Percentiles rank a stretch among this genome's conserved stretches.
Conservation (phyloP, 2,888 invertebrate genomes). For the Hydrotaea cyrtoneurina region DNA sequence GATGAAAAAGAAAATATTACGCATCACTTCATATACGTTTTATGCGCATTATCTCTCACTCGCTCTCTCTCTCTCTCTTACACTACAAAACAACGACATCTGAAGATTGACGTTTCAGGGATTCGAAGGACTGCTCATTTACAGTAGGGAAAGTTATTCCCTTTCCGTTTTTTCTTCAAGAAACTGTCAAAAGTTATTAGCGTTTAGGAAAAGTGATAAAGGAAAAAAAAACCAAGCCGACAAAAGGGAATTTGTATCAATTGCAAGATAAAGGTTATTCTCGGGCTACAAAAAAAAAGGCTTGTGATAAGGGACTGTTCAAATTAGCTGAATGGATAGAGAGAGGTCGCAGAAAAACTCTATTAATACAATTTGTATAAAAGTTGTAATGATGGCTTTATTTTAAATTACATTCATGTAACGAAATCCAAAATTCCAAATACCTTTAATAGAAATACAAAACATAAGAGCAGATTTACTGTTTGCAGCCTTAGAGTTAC, state of each 20-base stretch:
- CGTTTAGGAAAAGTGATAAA: not conserved
- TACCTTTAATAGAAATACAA: too few relatives aligned
- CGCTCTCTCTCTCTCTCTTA: too few relatives aligned
- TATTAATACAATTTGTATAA: not conserved
- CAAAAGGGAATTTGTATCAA: too few relatives aligned
- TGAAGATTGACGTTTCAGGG: not conserved
- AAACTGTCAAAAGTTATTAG: slow-evolving; percentile 18
- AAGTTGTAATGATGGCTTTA: not conserved
- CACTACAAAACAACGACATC: not conserved
- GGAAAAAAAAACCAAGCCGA: not conserved
- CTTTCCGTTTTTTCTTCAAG: not conserved
- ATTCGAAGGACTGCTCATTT: not conserved
- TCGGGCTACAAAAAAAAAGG: too few relatives aligned
- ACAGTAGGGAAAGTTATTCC: not conserved
- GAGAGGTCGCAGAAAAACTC: not conserved
- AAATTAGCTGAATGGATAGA: too few relatives aligned
- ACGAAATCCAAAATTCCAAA: not conserved
- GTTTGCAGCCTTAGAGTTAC: not conserved
- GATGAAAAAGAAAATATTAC: not conserved
- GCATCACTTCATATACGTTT: slow-evolving; percentile 8
- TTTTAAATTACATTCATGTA: not conserved
- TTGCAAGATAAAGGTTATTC: too few relatives aligned
- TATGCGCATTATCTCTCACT: not conserved
- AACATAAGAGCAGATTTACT: not conserved
- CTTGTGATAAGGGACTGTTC: too few relatives aligned